Evolutionary conservation across 1,140 invertebrate genomes (phyloP).

Genomic region (Cydia splendana): DNA sequence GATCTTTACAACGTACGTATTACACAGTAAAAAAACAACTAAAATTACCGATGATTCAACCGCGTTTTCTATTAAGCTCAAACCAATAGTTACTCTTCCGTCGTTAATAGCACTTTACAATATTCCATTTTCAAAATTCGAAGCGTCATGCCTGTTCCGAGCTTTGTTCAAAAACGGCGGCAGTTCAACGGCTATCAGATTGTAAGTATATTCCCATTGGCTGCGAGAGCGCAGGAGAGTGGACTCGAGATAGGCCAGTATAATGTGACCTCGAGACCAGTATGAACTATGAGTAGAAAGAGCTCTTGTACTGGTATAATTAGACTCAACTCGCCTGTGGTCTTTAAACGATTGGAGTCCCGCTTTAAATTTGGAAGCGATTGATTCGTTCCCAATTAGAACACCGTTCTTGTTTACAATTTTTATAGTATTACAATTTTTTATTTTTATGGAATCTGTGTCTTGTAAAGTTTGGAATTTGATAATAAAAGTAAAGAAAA

Average conservation of each 20-base stretch:
- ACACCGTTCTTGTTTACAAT: conserved; percentile 17
- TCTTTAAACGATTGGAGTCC: neutral
- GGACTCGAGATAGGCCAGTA: neutral
- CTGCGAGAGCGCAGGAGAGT: neutral
- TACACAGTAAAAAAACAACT: neutral
- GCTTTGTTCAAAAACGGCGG: conserved; percentile 63
- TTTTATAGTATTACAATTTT: conserved; percentile 7
- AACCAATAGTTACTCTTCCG: conserved; percentile 66
- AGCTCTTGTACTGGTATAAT: neutral
- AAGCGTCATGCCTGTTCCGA: conserved; percentile 76
- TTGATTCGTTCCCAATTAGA: conserved; percentile 44
- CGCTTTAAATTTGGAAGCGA: conserved; percentile 71
- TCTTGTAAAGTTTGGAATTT: conserved; percentile 59
- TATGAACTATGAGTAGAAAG: neutral
- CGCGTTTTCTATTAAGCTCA: conserved; percentile 38
- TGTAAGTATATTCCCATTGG: neutral
- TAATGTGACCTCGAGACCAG: neutral
- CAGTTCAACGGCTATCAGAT: conserved; percentile 57
- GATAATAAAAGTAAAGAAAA: conserved; percentile 40
- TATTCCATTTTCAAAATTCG: conserved; percentile 79
- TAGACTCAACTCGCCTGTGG: neutral
- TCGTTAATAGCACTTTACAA: conserved; percentile 74
- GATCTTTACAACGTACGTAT: neutral
- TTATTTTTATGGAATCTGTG: conserved; percentile 37
- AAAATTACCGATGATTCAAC: conserved; percentile 6